A percentile compares a stretch with the other conserved stretches of the same genome.
Evolutionary conservation across 2,797 vertebrate genomes (phyloP).

Genomic region (Decapterus maruadsi): DNA sequence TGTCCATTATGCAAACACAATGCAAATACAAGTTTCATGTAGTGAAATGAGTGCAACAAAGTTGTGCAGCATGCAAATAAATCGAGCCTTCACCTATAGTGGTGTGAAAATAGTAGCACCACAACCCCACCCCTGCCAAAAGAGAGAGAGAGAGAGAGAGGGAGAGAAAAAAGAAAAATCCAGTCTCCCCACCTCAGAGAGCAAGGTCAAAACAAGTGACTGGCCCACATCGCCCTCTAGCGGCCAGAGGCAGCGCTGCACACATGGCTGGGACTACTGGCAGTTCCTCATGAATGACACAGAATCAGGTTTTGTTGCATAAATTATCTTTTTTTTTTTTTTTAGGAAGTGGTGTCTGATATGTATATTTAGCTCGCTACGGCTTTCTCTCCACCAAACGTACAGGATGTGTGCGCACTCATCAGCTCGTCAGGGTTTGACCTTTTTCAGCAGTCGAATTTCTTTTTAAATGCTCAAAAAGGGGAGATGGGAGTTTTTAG

Average conservation of each 20-base stretch:
- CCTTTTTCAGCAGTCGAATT: background rate
- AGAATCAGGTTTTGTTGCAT: constrained; percentile 31
- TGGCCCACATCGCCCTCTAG: constrained; percentile 75
- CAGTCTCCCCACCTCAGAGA: constrained; percentile 62
- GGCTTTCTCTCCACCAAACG: constrained; percentile 24
- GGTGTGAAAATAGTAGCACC: constrained; percentile 49
- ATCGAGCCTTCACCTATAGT: constrained; percentile 33
- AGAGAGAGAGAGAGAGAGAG: background rate
- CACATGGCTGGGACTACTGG: background rate
- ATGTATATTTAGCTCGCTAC: constrained; percentile 28
- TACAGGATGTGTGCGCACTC: constrained; percentile 1
- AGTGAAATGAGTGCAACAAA: constrained; percentile 51
- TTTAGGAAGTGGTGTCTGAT: constrained; percentile 40
- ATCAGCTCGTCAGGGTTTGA: no score
- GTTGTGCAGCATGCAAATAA: constrained; percentile 69
- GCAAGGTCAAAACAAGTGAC: constrained; percentile 79
- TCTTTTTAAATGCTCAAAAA: constrained; percentile 1
- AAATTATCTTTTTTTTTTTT: constrained; percentile 24
- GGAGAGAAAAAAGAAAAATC: constrained; percentile 12
- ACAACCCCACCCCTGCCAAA: constrained; percentile 18
- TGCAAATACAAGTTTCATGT: constrained; percentile 61
- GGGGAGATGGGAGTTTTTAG: background rate
- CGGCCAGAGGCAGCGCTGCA: constrained; percentile 51
- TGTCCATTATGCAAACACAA: constrained; percentile 67
- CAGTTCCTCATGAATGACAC: constrained; percentile 16